A percentile compares a stretch with the other conserved stretches of the same genome.
Evolutionary conservation across 1,140 invertebrate species (phyloP).

Genomic region (Bombus breviceps): DNA sequence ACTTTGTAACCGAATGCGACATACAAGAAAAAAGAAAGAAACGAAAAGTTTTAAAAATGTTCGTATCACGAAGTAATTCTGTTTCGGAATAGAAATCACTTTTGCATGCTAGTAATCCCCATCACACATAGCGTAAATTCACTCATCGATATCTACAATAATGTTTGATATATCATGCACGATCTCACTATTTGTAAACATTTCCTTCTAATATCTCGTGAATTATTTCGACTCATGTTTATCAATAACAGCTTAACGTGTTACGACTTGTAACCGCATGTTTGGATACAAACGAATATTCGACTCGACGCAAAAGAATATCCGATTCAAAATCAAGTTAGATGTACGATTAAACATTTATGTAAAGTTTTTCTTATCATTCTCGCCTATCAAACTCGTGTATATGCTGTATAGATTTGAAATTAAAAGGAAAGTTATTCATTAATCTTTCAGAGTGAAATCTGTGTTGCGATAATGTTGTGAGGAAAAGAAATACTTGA

Average conservation of each 20-base stretch:
- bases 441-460: neutral
- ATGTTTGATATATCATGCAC: neutral
- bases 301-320: neutral
- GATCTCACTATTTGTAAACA: slow-evolving; percentile 6
- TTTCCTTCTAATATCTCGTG: neutral
- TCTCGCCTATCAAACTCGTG: neutral
- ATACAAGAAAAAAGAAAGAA: too few relatives aligned
- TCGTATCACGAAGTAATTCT: neutral
- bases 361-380: neutral
- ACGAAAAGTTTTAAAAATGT: neutral
- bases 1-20: too few relatives aligned
- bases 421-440: too few relatives aligned
- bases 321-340: neutral
- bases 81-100: neutral
- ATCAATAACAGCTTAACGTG: neutral
- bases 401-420: neutral
- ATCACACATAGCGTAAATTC: neutral
- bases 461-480: neutral
- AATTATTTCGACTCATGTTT: neutral
- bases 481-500: neutral
- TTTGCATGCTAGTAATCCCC: neutral
- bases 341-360: neutral
- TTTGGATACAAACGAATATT: neutral
- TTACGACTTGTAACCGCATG: neutral
- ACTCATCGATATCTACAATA: neutral